These are phyloP conservation scores for Bombus fervidus DNA, from an alignment of 1,140 invertebrate genomes.

Conservation along the genomic window DNA sequence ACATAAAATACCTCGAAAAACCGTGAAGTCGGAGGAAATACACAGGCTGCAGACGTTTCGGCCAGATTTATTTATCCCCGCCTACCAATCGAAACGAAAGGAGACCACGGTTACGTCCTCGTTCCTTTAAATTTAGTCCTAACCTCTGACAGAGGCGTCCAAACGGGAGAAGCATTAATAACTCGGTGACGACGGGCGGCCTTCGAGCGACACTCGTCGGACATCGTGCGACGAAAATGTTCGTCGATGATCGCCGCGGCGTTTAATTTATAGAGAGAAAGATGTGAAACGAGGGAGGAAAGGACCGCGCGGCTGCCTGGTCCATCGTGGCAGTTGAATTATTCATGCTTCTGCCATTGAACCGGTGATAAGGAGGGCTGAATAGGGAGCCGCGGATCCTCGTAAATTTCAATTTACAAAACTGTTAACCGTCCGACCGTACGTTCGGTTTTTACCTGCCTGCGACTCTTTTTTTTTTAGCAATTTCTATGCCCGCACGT, in stretches of 20 bases:
- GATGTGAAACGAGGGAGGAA: conserved; percentile 23
- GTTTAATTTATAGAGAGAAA: conserved; percentile 62
- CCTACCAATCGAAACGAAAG: not conserved
- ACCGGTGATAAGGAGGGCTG: conserved; percentile 64
- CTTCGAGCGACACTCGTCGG: not conserved
- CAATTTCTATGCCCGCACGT: not conserved
- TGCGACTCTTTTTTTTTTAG: not conserved
- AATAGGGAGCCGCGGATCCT: conserved; percentile 36
- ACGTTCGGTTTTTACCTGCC: conserved; percentile 51
- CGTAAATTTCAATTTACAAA: conserved; percentile 76
- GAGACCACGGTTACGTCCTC: conserved; percentile 16
- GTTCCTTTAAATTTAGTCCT: conserved; percentile 14
- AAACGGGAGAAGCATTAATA: conserved; percentile 33
- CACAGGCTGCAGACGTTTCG: not conserved
- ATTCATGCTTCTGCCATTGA: conserved; percentile 72
- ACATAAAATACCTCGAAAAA: not conserved
- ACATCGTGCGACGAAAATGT: conserved; percentile 13
- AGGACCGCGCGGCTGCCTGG: conserved; percentile 7
- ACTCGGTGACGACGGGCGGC: conserved; percentile 17
- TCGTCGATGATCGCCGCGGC: conserved; percentile 57
- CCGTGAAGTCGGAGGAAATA: not conserved
- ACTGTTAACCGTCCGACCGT: conserved; percentile 68
- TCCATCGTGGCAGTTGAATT: conserved; percentile 68
- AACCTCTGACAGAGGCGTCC: not conserved
- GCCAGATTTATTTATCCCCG: conserved; percentile 5